Percentiles rank a stretch among this genome's conserved stretches.
Conservation (phyloP, 1,140 invertebrate species). For the Apis cerana region DNA sequence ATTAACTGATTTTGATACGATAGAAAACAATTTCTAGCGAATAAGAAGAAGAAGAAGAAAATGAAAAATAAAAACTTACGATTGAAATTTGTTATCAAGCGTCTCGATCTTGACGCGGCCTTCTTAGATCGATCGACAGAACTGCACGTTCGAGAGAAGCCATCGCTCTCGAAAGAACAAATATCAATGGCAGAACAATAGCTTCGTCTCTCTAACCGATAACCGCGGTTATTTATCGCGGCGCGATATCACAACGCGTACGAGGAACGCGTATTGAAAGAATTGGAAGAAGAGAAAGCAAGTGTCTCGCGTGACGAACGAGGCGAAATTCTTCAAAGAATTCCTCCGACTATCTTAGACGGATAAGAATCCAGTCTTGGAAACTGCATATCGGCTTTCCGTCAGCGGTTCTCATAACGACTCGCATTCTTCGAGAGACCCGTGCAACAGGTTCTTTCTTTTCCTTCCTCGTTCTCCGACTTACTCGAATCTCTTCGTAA, state of each 20-base stretch:
- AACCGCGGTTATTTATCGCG: background rate
- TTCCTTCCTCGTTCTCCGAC: background rate
- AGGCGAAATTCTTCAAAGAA: background rate
- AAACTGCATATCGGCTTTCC: background rate
- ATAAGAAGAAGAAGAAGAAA: too few species aligned
- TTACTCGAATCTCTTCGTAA: background rate
- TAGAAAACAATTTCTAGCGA: too few species aligned
- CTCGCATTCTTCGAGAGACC: background rate
- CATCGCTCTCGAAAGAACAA: background rate
- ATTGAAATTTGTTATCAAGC: too few species aligned
- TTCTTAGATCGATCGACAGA: too few species aligned
- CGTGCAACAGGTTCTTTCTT: constrained; percentile 41
- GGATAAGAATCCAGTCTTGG: background rate
- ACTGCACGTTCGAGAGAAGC: too few species aligned
- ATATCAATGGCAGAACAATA: too few species aligned
- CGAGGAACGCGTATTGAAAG: too few species aligned
- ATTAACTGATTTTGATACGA: too few species aligned
- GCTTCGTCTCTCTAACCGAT: too few species aligned
- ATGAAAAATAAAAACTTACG: too few species aligned
- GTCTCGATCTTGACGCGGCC: too few species aligned
- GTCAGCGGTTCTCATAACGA: background rate
- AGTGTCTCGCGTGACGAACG: background rate
- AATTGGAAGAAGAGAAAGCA: background rate
- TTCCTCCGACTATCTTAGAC: background rate
- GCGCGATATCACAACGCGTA: too few species aligned